Percentiles rank a stretch among this genome's conserved stretches.
Evolutionary conservation across 2,888 invertebrate genomes (phyloP).

Genomic region (Drosophila testacea): DNA sequence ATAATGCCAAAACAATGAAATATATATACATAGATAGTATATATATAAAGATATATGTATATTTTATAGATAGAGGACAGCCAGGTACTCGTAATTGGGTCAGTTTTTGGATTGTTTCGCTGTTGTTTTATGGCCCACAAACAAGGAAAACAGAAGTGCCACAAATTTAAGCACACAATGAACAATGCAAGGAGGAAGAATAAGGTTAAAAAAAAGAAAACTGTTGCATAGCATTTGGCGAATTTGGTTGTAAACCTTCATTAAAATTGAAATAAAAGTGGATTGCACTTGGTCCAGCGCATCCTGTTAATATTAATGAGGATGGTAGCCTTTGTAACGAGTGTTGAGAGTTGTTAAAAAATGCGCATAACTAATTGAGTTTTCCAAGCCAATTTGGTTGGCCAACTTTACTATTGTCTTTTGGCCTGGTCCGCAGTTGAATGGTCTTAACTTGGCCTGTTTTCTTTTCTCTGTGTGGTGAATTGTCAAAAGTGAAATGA

Average conservation of each 20-base stretch:
- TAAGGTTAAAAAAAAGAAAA: slow-evolving; percentile 13
- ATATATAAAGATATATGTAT: not conserved
- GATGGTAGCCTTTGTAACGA: slow-evolving; percentile 18
- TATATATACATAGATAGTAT: slow-evolving; percentile 20
- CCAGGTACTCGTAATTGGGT: slow-evolving; percentile 64
- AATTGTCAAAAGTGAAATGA: not conserved
- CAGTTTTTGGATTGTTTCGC: slow-evolving; percentile 46
- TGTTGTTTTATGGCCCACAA: slow-evolving; percentile 27
- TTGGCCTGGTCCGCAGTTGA: not conserved
- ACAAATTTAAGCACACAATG: slow-evolving; percentile 56
- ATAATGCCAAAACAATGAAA: slow-evolving; percentile 58
- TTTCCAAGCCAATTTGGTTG: slow-evolving; percentile 44
- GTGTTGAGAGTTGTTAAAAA: slow-evolving; percentile 35
- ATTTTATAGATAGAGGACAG: slow-evolving; percentile 11
- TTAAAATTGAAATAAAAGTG: slow-evolving; percentile 44
- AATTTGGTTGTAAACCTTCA: slow-evolving; percentile 31
- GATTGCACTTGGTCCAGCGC: slow-evolving; percentile 39
- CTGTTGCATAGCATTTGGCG: slow-evolving; percentile 56
- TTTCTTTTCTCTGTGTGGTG: slow-evolving; percentile 8
- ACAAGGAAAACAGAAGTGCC: slow-evolving; percentile 71
- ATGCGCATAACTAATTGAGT: slow-evolving; percentile 57
- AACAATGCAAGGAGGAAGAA: slow-evolving; percentile 4
- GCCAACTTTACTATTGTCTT: slow-evolving; percentile 47
- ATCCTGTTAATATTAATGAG: slow-evolving; percentile 58
- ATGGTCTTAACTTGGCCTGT: slow-evolving; percentile 32